Evolutionary conservation across 2,113 vertebrate genomes (phyloP).

Genomic region (Nannobrachium achirus): DNA sequence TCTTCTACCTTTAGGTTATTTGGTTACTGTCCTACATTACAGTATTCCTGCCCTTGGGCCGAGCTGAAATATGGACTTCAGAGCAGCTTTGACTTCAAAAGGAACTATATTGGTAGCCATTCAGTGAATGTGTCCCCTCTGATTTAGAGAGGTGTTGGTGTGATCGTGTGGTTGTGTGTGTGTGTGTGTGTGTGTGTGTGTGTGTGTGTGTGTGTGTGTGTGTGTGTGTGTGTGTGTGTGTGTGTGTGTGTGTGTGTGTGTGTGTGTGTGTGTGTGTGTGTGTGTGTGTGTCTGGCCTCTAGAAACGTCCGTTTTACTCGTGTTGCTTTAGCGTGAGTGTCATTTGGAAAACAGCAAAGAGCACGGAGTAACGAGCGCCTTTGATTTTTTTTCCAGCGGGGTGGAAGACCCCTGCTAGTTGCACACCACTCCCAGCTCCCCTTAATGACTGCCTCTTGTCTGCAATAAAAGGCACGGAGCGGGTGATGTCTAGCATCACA

Average conservation of each 20-base stretch:
- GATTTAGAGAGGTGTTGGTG: slow-evolving; percentile 7
- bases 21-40: slow-evolving; percentile 20
- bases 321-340: slow-evolving; percentile 9
- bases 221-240: not conserved
- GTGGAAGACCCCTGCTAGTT: slow-evolving; percentile 24
- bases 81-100: slow-evolving; percentile 14
- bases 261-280: not conserved
- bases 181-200: not conserved
- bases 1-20: slow-evolving; percentile 15
- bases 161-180: not conserved
- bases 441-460: slow-evolving; percentile 34
- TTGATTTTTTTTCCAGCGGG: slow-evolving; percentile 21
- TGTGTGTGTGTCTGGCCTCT: not conserved
- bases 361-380: slow-evolving; percentile 17
- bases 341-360: slow-evolving; percentile 18
- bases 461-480: not conserved
- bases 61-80: slow-evolving; percentile 5
- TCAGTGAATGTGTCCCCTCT: slow-evolving; percentile 23
- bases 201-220: not conserved
- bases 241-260: not conserved
- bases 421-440: slow-evolving; percentile 41
- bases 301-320: not conserved
- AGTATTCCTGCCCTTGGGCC: slow-evolving; percentile 17
- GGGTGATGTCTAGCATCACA: no score
- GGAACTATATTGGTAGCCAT: not conserved